Percentiles rank a stretch among this genome's conserved stretches.
phyloP scores from a whole-genome alignment of 2,888 invertebrate genomes.

The Sialis fuliginosa region DNA sequence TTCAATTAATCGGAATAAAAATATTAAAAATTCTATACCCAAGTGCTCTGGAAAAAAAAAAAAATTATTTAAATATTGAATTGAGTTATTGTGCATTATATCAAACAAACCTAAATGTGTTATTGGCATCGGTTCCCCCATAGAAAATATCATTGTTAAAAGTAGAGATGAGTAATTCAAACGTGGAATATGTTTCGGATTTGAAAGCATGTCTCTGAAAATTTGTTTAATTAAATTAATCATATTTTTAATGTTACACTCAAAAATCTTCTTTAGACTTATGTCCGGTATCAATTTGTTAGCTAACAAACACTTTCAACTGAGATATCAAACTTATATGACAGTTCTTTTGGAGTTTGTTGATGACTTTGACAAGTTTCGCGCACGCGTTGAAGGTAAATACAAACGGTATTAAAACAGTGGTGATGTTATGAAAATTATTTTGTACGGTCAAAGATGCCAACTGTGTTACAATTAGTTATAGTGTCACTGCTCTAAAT shows the following conservation, averaged over 20 bases:
- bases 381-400: no score
- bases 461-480: no score
- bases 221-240: conserved; percentile 5
- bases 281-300: no score
- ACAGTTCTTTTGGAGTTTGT: no score
- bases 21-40: conserved; percentile 64
- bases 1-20: conserved; percentile 69
- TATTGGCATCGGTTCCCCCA: conserved; percentile 77
- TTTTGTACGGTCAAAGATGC: no score
- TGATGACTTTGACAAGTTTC: no score
- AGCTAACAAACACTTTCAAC: no score
- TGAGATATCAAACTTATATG: no score
- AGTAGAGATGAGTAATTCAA: conserved; percentile 69
- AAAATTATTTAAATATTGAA: not conserved
- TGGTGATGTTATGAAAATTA: not conserved
- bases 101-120: conserved; percentile 60
- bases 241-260: not conserved
- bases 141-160: conserved; percentile 75
- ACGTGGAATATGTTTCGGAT: conserved; percentile 59
- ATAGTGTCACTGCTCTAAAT: no score
- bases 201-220: conserved; percentile 57
- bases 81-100: conserved; percentile 1
- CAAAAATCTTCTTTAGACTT: no score
- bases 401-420: no score
- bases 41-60: conserved; percentile 49